phyloP scores from a whole-genome alignment of 2,113 vertebrate genomes.

The Enhydra lutris region DNA sequence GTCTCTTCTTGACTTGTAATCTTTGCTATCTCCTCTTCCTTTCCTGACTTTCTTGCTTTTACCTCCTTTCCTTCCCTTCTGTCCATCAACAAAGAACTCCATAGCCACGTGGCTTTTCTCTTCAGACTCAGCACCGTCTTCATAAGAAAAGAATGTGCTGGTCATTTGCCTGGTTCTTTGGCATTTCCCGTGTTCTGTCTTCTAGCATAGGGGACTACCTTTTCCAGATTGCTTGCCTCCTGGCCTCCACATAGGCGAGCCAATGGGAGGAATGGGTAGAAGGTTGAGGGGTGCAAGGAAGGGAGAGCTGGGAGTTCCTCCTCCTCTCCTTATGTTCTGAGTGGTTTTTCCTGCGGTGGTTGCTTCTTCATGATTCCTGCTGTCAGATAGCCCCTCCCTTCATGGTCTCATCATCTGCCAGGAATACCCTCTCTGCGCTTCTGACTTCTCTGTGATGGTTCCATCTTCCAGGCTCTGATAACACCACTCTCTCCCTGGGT shows the following conservation, averaged over 20 bases:
- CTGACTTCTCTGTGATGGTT: neutral
- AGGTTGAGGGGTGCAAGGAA: no score
- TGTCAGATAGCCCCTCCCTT: neutral
- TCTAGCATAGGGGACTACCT: neutral
- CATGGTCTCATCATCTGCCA: neutral
- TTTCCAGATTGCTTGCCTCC: neutral
- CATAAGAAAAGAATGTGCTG: neutral
- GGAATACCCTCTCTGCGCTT: neutral
- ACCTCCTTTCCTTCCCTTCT: neutral
- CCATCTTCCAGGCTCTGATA: neutral
- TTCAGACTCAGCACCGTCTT: neutral
- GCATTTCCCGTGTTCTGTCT: neutral
- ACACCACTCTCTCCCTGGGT: neutral
- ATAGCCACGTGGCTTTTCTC: neutral
- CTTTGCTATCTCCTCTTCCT: neutral
- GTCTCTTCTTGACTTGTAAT: neutral
- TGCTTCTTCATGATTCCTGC: neutral
- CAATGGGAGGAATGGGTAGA: neutral
- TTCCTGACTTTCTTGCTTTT: neutral
- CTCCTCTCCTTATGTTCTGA: neutral
- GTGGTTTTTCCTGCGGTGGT: neutral
- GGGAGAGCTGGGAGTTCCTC: neutral
- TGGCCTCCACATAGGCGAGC: neutral
- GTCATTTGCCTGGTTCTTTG: neutral
- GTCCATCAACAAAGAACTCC: neutral